Evolutionary conservation across 2,888 invertebrate species (phyloP), one percentile per base, ranked within the genome.

Genomic region (Apamea epomidion): DNA sequence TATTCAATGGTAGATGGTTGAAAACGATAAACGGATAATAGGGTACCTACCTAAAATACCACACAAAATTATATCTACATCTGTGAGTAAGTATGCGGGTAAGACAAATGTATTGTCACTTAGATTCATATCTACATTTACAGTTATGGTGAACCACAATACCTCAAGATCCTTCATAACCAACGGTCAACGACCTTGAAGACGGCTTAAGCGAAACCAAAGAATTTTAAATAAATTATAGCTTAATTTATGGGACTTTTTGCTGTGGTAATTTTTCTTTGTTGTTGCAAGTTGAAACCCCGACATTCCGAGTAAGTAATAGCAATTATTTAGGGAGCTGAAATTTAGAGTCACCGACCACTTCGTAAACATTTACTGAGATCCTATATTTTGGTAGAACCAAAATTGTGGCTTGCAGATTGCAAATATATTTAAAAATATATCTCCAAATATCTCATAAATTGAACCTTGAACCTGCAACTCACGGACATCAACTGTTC

Each of bases 391-490:
- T 42, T 29, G 29, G 10, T 0, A 5, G 7, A 62, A 62, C 7
- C 7, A n/a, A n/a, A n/a, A n/a, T n/a, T 58, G 3, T n/a, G 10
- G 0, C 65, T 68, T 25, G 25, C 1, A 18, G 7, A 51, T 51
- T 29, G n/a, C 18, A 32, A 21, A 62, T 18, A 51, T 25, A 80
- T 51, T 62, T 16, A 10, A 82, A 80, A 37, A 37, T 32, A 42
- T 14, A 76, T 65, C 29, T 80, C n/a, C 3, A 60, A 10, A 12
- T 71, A 71, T 64, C 62, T 68, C 62, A 42, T 10, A 0, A 29
- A 76, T 25, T 77, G 73, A 74, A 85, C 82, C 74, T 65, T 85
- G 86, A 86, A 83, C 86, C 76, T 76, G 67, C 45, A 25, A 82
- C 76, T 81, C 74, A 37, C 37, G n/a, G 21, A 45, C 71, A 72